A percentile compares a stretch with the other conserved stretches of the same genome.
Evolutionary conservation across 2,797 vertebrate genomes (phyloP).

Genomic region (Galago senegalensis): DNA sequence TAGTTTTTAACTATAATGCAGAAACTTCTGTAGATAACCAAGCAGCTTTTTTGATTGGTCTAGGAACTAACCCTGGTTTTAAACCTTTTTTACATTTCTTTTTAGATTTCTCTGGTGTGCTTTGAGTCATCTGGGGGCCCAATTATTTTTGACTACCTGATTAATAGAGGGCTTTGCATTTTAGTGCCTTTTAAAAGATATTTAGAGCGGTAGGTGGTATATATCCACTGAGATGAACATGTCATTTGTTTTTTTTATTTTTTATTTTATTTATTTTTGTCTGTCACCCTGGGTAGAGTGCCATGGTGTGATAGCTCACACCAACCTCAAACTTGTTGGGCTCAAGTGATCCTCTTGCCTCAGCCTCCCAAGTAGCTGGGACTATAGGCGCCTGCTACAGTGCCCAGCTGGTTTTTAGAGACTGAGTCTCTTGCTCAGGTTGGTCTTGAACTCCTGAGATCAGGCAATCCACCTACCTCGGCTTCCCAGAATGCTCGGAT

Average conservation of each 20-base stretch:
- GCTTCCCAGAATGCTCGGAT: too few relatives aligned
- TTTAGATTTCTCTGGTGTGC: constrained; percentile 25
- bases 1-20: background rate
- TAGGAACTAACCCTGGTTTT: background rate
- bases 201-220: background rate
- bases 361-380: too few relatives aligned
- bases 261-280: too few relatives aligned
- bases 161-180: background rate
- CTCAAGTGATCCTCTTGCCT: too few relatives aligned
- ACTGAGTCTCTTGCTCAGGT: too few relatives aligned
- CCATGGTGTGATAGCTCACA: too few relatives aligned
- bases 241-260: background rate
- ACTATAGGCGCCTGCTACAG: too few relatives aligned
- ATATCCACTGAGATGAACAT: background rate
- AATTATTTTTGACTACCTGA: background rate
- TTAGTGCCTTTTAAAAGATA: constrained; percentile 44
- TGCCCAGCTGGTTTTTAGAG: too few relatives aligned
- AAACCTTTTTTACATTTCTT: background rate
- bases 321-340: too few relatives aligned
- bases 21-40: constrained; percentile 9
- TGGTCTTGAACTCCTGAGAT: too few relatives aligned
- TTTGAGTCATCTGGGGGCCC: background rate
- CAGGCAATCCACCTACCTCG: too few relatives aligned
- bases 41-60: constrained; percentile 1
- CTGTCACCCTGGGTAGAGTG: too few relatives aligned